phyloP scores from a whole-genome alignment of 2,888 invertebrate species.

The Osmoderma eremita region DNA sequence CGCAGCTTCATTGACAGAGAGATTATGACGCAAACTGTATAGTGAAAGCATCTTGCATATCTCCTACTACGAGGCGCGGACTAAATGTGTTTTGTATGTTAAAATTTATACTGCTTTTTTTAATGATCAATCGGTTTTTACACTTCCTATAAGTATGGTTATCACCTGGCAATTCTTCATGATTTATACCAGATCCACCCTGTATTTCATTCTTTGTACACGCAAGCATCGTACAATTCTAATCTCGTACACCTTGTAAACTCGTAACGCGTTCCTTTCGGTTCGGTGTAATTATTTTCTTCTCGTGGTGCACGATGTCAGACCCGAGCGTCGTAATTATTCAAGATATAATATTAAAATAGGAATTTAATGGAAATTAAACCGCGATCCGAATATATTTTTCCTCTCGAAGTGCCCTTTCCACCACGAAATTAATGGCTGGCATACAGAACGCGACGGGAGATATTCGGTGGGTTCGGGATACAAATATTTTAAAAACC shows the following conservation, averaged over 20 bases:
- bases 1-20: too few relatives aligned
- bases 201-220: too few relatives aligned
- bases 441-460: conserved; percentile 49
- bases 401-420: conserved; percentile 37
- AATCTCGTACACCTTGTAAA: background rate
- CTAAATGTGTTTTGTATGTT: too few relatives aligned
- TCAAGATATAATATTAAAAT: conserved; percentile 47
- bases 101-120: too few relatives aligned
- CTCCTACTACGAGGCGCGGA: too few relatives aligned
- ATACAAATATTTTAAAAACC: conserved; percentile 43
- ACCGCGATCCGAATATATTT: conserved; percentile 39
- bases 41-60: too few relatives aligned
- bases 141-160: too few relatives aligned
- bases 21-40: too few relatives aligned
- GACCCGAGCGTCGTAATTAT: conserved; percentile 37
- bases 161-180: too few relatives aligned
- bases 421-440: conserved; percentile 47
- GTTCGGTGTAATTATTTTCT: conserved; percentile 6
- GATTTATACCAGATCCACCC: too few relatives aligned
- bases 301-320: background rate
- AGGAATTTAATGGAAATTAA: conserved; percentile 50
- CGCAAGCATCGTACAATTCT: background rate
- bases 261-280: background rate
- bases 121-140: too few relatives aligned
- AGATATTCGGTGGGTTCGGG: conserved; percentile 43